Evolutionary conservation across 2,888 invertebrate species (phyloP).

Genomic region (Lasioglossum malachurum): DNA sequence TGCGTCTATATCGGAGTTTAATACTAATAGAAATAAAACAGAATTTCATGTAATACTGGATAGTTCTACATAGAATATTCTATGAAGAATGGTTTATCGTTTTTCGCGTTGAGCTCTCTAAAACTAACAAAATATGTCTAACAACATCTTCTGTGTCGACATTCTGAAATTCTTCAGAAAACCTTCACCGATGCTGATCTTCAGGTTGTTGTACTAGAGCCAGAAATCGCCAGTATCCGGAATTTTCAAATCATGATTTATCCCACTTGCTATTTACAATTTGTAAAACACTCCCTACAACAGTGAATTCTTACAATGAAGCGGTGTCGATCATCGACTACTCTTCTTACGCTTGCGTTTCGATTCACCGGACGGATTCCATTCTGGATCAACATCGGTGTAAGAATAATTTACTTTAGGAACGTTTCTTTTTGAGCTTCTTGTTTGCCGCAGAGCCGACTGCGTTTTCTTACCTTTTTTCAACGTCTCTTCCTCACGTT

Average conservation of each 20-base stretch:
- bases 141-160: conserved; percentile 38
- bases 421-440: conserved; percentile 81
- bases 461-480: conserved; percentile 66
- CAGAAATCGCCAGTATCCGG: conserved; percentile 10
- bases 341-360: conserved; percentile 79
- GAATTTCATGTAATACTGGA: conserved; percentile 34
- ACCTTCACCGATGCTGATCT: conserved; percentile 56
- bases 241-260: conserved; percentile 50
- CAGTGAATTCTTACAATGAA: conserved; percentile 60
- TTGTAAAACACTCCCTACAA: conserved; percentile 58
- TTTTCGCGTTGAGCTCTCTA: neutral
- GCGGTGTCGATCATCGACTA: conserved; percentile 79
- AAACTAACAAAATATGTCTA: conserved; percentile 30
- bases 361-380: conserved; percentile 78
- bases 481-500: conserved; percentile 60
- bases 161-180: conserved; percentile 7
- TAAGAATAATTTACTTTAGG: conserved; percentile 82
- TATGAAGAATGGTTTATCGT: conserved; percentile 5
- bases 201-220: conserved; percentile 51
- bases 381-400: conserved; percentile 80
- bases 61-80: conserved; percentile 13
- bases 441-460: conserved; percentile 71
- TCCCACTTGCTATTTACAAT: conserved; percentile 54
- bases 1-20: conserved; percentile 5
- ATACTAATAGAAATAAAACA: conserved; percentile 9